A percentile compares a stretch with the other conserved stretches of the same genome.
Evolutionary conservation across 2,888 invertebrate genomes (phyloP).

Genomic region (Venustoraphidia nigricollis): DNA sequence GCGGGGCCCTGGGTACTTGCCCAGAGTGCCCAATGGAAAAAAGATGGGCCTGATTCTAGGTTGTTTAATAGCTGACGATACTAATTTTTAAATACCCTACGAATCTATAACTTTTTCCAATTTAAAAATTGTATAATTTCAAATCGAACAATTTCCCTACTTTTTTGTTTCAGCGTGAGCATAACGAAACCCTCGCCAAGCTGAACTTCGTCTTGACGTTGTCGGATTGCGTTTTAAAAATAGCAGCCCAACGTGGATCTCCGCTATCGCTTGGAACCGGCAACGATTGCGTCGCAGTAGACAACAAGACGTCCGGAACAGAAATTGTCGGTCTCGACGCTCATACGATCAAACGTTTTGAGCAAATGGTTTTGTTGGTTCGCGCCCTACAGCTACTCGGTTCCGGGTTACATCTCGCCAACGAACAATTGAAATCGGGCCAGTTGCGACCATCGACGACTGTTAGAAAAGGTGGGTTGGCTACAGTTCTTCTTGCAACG

Average conservation of each 20-base stretch:
- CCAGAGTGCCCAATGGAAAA: no score
- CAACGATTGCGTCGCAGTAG: conserved; percentile 20
- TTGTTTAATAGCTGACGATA: no score
- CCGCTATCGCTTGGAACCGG: conserved; percentile 54
- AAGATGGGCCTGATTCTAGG: no score
- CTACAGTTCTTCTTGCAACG: background rate
- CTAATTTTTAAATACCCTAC: no score
- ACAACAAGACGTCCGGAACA: conserved; percentile 12
- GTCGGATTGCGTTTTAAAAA: conserved; percentile 86
- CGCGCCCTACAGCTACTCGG: conserved; percentile 86
- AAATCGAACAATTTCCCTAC: no score
- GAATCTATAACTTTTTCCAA: background rate
- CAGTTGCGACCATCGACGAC: conserved; percentile 80
- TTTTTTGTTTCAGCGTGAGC: conserved; percentile 54
- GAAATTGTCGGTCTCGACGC: conserved; percentile 11
- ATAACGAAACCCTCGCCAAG: conserved; percentile 93
- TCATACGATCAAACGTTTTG: conserved; percentile 40
- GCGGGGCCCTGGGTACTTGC: no score
- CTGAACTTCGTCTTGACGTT: conserved; percentile 92
- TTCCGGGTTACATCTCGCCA: conserved; percentile 83
- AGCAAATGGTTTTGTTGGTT: conserved; percentile 75
- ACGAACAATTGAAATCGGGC: conserved; percentile 68
- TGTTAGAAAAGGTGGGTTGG: conserved; percentile 65
- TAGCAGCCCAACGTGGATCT: conserved; percentile 65
- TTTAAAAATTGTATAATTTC: background rate